phyloP scores from a whole-genome alignment of 2,888 invertebrate genomes.

The Brenthis ino region DNA sequence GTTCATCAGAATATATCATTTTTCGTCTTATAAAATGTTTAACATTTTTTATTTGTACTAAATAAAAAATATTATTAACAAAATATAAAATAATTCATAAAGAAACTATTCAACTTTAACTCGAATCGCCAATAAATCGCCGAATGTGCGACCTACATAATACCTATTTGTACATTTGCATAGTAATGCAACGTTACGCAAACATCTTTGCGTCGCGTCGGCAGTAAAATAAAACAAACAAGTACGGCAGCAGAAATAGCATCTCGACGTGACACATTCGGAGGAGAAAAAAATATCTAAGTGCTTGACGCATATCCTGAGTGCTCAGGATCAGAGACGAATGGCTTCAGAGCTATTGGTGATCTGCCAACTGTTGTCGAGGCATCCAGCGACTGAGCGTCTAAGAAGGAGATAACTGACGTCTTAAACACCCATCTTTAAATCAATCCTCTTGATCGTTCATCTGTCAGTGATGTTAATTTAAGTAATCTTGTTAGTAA shows the following conservation, averaged over 20 bases:
- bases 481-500: neutral
- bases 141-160: constrained; percentile 12
- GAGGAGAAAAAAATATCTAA: constrained; percentile 4
- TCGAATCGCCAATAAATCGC: constrained; percentile 5
- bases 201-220: neutral
- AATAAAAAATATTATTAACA: too few species aligned
- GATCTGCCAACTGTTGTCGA: constrained; percentile 2
- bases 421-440: constrained; percentile 9
- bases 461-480: constrained; percentile 13
- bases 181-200: constrained; percentile 20
- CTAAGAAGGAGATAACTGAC: neutral
- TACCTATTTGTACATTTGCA: constrained; percentile 16
- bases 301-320: constrained; percentile 17
- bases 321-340: constrained; percentile 14
- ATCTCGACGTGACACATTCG: constrained; percentile 7
- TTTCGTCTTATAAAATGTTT: too few species aligned
- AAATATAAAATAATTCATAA: neutral
- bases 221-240: constrained; percentile 20
- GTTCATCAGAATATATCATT: too few species aligned
- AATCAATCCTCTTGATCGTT: constrained; percentile 25
- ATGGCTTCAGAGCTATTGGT: constrained; percentile 7
- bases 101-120: neutral
- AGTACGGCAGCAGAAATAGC: constrained; percentile 18
- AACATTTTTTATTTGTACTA: too few species aligned
- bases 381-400: neutral